A percentile compares a stretch with the other conserved stretches of the same genome.
These are phyloP conservation scores for Nycticorax nycticorax DNA, from an alignment of 2,113 vertebrate genomes.

Conservation along the genomic window DNA sequence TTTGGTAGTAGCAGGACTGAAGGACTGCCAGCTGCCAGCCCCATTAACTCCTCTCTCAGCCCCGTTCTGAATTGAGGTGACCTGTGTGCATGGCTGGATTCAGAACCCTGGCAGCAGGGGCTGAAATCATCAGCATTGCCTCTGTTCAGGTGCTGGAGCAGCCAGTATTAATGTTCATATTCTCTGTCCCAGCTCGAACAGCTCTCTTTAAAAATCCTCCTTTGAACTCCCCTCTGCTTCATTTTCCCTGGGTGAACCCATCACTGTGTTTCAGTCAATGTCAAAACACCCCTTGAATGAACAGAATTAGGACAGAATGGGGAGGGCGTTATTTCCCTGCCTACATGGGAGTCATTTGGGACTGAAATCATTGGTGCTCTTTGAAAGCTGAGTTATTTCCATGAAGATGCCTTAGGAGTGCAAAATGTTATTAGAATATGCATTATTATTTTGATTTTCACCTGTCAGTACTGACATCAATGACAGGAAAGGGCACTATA, in stretches of 20 bases:
- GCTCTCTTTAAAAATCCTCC: not conserved
- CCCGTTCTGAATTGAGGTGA: not conserved
- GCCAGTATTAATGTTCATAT: not conserved
- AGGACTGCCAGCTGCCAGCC: constrained; percentile 1
- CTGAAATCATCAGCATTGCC: not conserved
- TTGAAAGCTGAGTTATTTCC: constrained; percentile 34
- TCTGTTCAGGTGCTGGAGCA: not conserved
- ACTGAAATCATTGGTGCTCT: not conserved
- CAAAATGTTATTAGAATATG: constrained; percentile 55
- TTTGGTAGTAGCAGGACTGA: not conserved
- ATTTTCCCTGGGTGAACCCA: not conserved
- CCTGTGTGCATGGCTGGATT: not conserved
- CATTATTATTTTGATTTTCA: constrained; percentile 54
- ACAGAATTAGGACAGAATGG: not conserved
- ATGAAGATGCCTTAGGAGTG: constrained; percentile 19
- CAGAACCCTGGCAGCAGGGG: not conserved
- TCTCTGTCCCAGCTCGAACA: not conserved
- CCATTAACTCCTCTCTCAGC: not conserved
- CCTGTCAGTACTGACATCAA: constrained; percentile 13
- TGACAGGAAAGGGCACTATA: constrained; percentile 40
- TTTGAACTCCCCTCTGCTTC: not conserved
- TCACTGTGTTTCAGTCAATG: not conserved
- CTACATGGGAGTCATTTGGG: not conserved
- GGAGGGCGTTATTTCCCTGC: not conserved
- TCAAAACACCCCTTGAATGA: not conserved